These are phyloP conservation scores for Podilymbus podiceps DNA, from an alignment of 2,113 vertebrate genomes.

Conservation along the genomic window DNA sequence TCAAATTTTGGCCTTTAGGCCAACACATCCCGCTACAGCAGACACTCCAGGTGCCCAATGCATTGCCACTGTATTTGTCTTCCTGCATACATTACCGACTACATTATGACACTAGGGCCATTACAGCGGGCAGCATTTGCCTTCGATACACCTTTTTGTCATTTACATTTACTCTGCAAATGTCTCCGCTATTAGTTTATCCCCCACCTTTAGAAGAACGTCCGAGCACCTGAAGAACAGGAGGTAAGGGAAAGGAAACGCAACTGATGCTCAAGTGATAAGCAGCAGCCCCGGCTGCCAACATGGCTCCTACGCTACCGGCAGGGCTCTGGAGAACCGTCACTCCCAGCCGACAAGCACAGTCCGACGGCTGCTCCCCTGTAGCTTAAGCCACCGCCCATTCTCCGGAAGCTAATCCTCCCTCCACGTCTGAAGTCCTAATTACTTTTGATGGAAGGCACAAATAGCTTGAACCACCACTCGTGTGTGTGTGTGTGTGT, in stretches of 20 bases:
- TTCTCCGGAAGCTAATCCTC: neutral
- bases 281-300: neutral
- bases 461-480: neutral
- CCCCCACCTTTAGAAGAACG: neutral
- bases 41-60: neutral
- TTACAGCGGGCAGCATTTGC: neutral
- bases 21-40: rapidly evolving
- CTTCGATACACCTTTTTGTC: neutral
- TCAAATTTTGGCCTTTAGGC: neutral
- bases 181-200: neutral
- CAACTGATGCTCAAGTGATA: neutral
- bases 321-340: neutral
- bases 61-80: neutral
- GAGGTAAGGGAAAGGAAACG: neutral
- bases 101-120: neutral
- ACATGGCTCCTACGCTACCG: rapidly evolving
- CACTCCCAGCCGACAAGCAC: neutral
- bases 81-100: neutral
- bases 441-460: neutral
- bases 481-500: rapidly evolving
- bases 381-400: neutral
- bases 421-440: neutral
- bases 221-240: neutral
- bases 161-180: neutral
- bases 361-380: neutral